Percentiles rank a stretch among this genome's conserved stretches.
Conservation (phyloP, 2,888 invertebrate species). For the Nebria salina region DNA sequence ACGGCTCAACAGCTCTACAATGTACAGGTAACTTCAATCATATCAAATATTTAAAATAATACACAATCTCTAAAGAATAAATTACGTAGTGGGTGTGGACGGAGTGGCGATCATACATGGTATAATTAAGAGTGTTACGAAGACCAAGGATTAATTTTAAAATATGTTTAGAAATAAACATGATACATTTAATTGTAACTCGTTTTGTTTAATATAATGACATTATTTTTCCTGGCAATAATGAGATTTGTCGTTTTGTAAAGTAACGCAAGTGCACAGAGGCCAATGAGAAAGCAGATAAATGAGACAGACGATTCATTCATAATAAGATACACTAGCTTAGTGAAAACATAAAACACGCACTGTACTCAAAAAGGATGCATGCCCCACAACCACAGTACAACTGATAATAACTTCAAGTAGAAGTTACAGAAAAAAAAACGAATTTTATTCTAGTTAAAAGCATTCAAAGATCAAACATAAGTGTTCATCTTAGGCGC, state of each 20-base stretch:
- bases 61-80: no score
- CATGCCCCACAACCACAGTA: not conserved
- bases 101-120: no score
- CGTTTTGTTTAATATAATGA: not conserved
- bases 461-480: conserved; percentile 21
- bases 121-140: no score
- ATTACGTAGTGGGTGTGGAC: no score
- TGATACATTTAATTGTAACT: no score
- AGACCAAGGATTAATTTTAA: no score
- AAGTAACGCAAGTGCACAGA: not conserved
- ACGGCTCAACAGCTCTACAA: no score
- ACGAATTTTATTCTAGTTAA: not conserved
- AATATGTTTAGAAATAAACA: no score
- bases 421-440: conserved; percentile 23
- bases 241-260: not conserved
- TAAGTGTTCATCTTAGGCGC: conserved; percentile 28
- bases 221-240: not conserved
- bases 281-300: conserved; percentile 29
- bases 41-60: no score
- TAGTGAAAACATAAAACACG: conserved; percentile 37
- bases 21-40: no score
- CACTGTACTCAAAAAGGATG: conserved; percentile 41
- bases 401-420: conserved; percentile 31
- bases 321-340: conserved; percentile 30
- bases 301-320: conserved; percentile 38